phyloP scores from a whole-genome alignment of 2,113 vertebrate species.

The Blennius ocellaris region DNA sequence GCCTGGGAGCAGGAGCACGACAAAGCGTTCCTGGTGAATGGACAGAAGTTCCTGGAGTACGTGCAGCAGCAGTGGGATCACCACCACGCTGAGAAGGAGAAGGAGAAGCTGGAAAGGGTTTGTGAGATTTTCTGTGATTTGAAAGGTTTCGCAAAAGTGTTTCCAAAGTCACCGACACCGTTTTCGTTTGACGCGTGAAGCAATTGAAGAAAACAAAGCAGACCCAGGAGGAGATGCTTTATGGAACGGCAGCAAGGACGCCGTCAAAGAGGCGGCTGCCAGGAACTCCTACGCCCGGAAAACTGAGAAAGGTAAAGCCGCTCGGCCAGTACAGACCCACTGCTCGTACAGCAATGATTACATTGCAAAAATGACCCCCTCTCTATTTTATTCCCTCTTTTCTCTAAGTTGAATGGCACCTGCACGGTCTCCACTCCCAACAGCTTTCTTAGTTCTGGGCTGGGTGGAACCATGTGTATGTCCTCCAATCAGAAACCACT shows the following conservation, averaged over 20 bases:
- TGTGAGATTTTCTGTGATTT: neutral
- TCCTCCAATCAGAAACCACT: slow-evolving; percentile 83
- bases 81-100: slow-evolving; percentile 88
- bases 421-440: slow-evolving; percentile 80
- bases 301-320: slow-evolving; percentile 87
- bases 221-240: slow-evolving; percentile 90
- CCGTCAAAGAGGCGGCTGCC: slow-evolving; percentile 86
- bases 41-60: slow-evolving; percentile 88
- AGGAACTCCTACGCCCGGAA: slow-evolving; percentile 81
- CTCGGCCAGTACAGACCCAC: neutral
- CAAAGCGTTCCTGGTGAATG: slow-evolving; percentile 86
- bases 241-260: slow-evolving; percentile 84
- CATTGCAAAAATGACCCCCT: neutral
- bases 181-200: slow-evolving; percentile 69
- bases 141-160: neutral
- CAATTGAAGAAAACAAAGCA: slow-evolving; percentile 92
- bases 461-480: slow-evolving; percentile 80
- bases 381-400: neutral
- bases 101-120: slow-evolving; percentile 91
- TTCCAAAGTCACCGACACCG: neutral
- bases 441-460: slow-evolving; percentile 82
- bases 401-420: slow-evolving; percentile 85
- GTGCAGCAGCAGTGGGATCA: slow-evolving; percentile 89
- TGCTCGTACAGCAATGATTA: too few relatives aligned
- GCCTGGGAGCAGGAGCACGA: slow-evolving; percentile 86